phyloP scores from a whole-genome alignment of 2,113 vertebrate genomes.

The Tragulus kanchil region DNA sequence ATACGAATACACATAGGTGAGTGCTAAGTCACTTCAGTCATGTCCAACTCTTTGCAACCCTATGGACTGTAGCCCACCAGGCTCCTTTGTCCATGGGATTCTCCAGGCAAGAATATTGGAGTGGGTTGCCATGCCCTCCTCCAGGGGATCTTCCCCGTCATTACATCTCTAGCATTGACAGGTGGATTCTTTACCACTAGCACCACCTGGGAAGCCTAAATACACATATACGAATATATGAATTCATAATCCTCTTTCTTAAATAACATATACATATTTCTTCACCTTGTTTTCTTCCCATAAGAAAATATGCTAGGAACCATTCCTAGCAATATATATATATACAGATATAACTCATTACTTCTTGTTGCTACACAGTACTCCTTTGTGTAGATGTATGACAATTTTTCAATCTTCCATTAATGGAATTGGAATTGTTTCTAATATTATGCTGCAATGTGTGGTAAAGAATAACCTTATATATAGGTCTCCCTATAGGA shows the following conservation, averaged over 20 bases:
- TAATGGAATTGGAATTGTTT: constrained; percentile 35
- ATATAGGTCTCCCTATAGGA: not conserved
- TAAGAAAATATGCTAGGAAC: constrained; percentile 35
- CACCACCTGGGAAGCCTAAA: not conserved
- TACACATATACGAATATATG: not conserved
- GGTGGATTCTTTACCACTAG: not conserved
- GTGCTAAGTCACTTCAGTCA: not conserved
- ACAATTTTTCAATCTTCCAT: not conserved
- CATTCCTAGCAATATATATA: not conserved
- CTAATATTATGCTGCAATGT: not conserved
- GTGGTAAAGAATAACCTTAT: not conserved
- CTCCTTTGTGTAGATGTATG: not conserved
- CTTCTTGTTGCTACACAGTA: not conserved
- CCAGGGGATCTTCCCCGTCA: not conserved
- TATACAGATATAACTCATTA: not conserved
- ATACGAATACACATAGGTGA: not conserved
- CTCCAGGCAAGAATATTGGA: not conserved
- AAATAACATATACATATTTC: not conserved
- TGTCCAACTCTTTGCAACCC: not conserved
- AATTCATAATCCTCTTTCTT: not conserved
- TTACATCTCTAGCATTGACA: not conserved
- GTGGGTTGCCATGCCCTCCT: not conserved
- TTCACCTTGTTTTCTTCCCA: constrained; percentile 22
- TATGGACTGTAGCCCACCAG: not conserved
- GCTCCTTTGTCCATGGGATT: not conserved